Evolutionary conservation across 2,888 invertebrate species (phyloP).

Genomic region (Acleris sparsana): DNA sequence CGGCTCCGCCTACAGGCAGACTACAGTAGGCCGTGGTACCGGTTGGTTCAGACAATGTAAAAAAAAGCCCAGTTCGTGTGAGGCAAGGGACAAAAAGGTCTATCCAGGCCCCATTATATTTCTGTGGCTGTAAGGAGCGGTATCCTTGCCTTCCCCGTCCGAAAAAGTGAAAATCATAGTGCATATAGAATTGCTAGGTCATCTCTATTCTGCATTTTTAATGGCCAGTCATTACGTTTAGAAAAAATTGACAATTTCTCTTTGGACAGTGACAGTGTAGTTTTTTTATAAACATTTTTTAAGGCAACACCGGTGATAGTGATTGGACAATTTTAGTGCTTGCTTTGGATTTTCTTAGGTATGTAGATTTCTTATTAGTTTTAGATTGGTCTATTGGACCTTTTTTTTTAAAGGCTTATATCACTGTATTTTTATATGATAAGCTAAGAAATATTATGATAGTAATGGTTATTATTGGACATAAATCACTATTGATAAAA

Average conservation of each 20-base stretch:
- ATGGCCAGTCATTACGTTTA: constrained; percentile 54
- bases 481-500: no score
- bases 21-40: constrained; percentile 57
- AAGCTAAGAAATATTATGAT: no score
- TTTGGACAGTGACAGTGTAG: constrained; percentile 56
- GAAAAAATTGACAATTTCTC: constrained; percentile 55
- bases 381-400: background rate
- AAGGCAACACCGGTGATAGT: constrained; percentile 40
- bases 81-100: constrained; percentile 73
- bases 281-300: constrained; percentile 43
- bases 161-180: constrained; percentile 65
- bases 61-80: constrained; percentile 65
- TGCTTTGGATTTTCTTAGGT: constrained; percentile 44
- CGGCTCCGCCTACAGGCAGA: constrained; percentile 62
- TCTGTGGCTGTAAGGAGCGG: constrained; percentile 61
- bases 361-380: constrained; percentile 18
- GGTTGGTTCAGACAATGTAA: constrained; percentile 68
- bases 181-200: constrained; percentile 57
- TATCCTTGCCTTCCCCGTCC: constrained; percentile 56
- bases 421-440: no score
- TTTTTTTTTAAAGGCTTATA: no score
- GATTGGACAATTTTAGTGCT: constrained; percentile 45
- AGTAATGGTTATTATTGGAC: no score
- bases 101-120: constrained; percentile 63
- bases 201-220: constrained; percentile 50